phyloP scores from a whole-genome alignment of 2,888 invertebrate species.

The Nymphalis urticae region DNA sequence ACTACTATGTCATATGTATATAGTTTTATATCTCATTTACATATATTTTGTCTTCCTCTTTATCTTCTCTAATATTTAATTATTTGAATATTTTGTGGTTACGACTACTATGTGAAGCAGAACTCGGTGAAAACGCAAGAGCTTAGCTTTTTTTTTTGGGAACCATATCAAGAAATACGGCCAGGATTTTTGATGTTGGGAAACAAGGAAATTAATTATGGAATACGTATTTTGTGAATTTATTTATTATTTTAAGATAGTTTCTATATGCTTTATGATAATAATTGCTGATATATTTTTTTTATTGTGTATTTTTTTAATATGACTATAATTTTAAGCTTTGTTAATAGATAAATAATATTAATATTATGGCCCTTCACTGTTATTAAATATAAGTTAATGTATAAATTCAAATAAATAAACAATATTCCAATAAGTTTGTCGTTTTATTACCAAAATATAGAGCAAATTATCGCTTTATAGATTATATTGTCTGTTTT shows the following conservation, averaged over 20 bases:
- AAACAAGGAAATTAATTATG: neutral
- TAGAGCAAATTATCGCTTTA: neutral
- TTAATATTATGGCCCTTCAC: neutral
- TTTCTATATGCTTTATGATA: constrained; percentile 5
- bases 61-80: neutral
- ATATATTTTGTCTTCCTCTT: neutral
- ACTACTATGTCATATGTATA: constrained; percentile 4
- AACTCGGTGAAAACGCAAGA: neutral
- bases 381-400: neutral
- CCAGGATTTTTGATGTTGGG: neutral
- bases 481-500: neutral
- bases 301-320: neutral
- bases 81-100: neutral
- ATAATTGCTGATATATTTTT: constrained; percentile 14
- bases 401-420: constrained; percentile 1
- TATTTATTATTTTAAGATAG: neutral
- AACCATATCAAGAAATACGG: neutral
- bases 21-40: neutral
- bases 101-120: neutral
- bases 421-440: neutral
- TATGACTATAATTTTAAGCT: neutral
- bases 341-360: neutral
- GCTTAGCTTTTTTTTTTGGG: neutral
- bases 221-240: neutral
- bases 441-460: constrained; percentile 1